Evolutionary conservation across 53 echinoderm and acorn worm species (phyloP), one percentile per base, ranked within the genome.

Genomic region (Apostichopus leukothele): DNA sequence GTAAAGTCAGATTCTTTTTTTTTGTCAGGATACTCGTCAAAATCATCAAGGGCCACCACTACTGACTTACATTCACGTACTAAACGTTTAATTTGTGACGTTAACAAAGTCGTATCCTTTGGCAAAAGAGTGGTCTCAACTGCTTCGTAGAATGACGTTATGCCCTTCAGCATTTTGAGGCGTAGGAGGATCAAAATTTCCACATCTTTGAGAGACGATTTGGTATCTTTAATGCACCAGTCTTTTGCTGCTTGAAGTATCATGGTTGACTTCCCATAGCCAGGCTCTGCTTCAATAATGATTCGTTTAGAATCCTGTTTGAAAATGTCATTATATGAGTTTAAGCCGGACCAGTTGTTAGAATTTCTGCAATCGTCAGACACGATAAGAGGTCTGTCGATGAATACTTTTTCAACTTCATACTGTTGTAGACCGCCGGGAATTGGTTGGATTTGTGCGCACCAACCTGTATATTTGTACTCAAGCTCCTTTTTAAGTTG

Each of bases 11-110:
- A 66, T 12, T 12, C 85, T 9, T 67, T 12, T 11, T 85, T 50
- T 50, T 50, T 85, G 67, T 85, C 67, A 20, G 66, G 85, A 26
- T 85, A 85, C 57, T 85, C 85, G 57, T 85, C 85, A 39, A 85
- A 85, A 26, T 85, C 85, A 25, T 85, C 85, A 10, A 85, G 39
- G 8, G 68, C 85, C 5, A 85, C 10, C 22, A 85, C 85, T 14
- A 85, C 67, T 14, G 61, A 60, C 1, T 85, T 66, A 67, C 61
- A 5, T 16, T n/a, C 14, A 16, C 20, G 3, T 3, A 85, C 0
- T 27, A 85, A 10, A 10, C 18, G 18, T 27, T 85, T 1, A 27
- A 85, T 63, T 4, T 63, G 10, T 5, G 3, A 14, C 66, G 23
- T 16, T 19, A 20, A 18, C 26, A 85, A 26, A 18, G 12, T 10